Evolutionary conservation across 2,888 invertebrate genomes (phyloP), one percentile per base, ranked within the genome.

Genomic region (Apamea sordens): DNA sequence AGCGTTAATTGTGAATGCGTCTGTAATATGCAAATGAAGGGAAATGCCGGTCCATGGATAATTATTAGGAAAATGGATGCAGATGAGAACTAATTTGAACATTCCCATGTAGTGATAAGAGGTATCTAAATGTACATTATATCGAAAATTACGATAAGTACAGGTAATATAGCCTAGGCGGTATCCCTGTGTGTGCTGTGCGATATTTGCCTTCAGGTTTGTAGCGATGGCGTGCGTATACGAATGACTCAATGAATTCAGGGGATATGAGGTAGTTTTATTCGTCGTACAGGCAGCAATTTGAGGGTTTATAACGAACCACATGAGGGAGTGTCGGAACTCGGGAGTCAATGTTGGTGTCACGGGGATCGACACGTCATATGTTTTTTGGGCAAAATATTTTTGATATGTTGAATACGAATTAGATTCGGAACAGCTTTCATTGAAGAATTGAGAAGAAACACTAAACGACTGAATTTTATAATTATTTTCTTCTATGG

Each of bases 231-330:
- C 83, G 75, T 80, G 76, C 65, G 72, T 72, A 73, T 84, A 91
- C 89, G 89, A 32, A 32, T 90, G 89, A 89, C 89, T 89, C 85
- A 84, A 91, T 91, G 88, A 91, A 90, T 92, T 92, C 85, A 86
- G 81, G 85, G 87, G 79, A 84, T 88, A 88, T 86, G 87, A 87
- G 89, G 88, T 86, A 86, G 88, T 93, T 93, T 93, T 93, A 93
- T 94, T 92, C 87, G 90, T 82, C 79, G 86, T 87, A 89, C 91
- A 91, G 90, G 88, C 90, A 91, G 91, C 90, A 90, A 92, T 94
- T 93, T 89, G 91, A 90, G 91, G 93, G 90, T 94, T 93, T 92
- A 93, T 92, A 94, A 93, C 91, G 91, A 92, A 93, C 90, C 90
- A 86, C 90, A 92, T 84, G 89, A 92, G 92, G 91, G 89, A 86